Percentiles rank a stretch among this genome's conserved stretches.
Conservation (phyloP, 2,888 invertebrate species). For the Toxonevra muliebris region DNA sequence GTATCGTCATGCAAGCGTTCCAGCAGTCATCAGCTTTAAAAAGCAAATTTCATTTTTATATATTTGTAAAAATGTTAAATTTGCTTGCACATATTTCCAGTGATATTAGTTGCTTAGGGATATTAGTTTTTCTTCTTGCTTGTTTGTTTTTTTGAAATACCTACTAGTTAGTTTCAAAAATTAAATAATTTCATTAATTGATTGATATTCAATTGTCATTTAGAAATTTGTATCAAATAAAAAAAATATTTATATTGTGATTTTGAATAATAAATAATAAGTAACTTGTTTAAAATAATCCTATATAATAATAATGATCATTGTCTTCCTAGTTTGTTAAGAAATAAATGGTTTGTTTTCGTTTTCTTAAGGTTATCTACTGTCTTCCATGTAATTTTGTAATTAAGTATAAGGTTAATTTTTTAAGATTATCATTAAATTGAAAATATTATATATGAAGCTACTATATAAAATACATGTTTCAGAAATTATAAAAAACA, state of each 20-base stretch:
- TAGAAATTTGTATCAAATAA: constrained; percentile 38
- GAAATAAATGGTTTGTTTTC: background rate
- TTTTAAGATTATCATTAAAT: background rate
- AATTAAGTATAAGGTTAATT: no score
- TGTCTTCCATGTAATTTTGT: constrained; percentile 61
- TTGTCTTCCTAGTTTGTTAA: constrained; percentile 9
- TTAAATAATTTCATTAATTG: constrained; percentile 29
- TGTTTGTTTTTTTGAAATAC: no score
- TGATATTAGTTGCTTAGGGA: constrained; percentile 56
- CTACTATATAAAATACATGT: no score
- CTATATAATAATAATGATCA: background rate
- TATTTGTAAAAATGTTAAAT: constrained; percentile 29
- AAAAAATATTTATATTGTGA: constrained; percentile 40
- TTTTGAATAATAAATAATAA: no score
- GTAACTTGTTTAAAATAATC: background rate
- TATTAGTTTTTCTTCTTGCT: constrained; percentile 38
- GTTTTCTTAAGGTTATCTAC: constrained; percentile 44
- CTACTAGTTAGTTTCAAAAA: constrained; percentile 29
- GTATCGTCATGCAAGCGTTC: background rate
- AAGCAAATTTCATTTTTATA: constrained; percentile 42
- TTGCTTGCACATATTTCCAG: constrained; percentile 42
- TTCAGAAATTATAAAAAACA: no score
- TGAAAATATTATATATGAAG: background rate
- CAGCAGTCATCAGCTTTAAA: constrained; percentile 54
- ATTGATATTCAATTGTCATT: constrained; percentile 51